Percentiles rank a stretch among this genome's conserved stretches.
phyloP scores from a whole-genome alignment of 2,113 vertebrate genomes.

The Noctilio leporinus region DNA sequence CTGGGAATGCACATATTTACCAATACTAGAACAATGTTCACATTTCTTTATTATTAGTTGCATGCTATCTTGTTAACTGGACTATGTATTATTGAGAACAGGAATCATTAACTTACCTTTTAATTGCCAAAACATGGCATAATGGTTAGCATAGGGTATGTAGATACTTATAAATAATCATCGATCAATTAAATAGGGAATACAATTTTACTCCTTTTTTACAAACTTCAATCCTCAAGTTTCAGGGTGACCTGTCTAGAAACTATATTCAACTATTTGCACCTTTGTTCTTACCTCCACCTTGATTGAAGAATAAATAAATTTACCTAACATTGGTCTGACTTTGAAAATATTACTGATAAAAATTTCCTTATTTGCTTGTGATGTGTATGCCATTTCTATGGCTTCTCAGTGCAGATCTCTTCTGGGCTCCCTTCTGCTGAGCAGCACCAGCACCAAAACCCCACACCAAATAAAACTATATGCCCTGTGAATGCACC shows the following conservation, averaged over 20 bases:
- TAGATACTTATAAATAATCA: neutral
- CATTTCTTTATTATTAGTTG: neutral
- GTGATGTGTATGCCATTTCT: neutral
- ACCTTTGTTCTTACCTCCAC: neutral
- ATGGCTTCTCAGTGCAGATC: neutral
- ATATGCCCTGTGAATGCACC: neutral
- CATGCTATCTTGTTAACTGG: neutral
- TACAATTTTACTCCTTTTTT: neutral
- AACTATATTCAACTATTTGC: neutral
- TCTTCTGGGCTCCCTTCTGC: neutral
- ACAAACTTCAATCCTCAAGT: neutral
- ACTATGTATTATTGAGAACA: neutral
- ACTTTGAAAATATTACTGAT: neutral
- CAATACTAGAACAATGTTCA: neutral
- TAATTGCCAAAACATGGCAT: neutral
- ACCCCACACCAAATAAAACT: neutral
- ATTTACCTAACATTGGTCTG: neutral
- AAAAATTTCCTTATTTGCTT: neutral
- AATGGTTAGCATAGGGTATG: neutral
- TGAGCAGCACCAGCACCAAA: neutral
- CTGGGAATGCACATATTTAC: neutral
- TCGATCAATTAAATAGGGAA: neutral
- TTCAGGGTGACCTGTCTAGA: neutral
- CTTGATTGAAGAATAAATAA: neutral
- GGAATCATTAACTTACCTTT: neutral